These are phyloP conservation scores for Chymomyza costata DNA, from an alignment of 1,140 invertebrate species.

Conservation along the genomic window DNA sequence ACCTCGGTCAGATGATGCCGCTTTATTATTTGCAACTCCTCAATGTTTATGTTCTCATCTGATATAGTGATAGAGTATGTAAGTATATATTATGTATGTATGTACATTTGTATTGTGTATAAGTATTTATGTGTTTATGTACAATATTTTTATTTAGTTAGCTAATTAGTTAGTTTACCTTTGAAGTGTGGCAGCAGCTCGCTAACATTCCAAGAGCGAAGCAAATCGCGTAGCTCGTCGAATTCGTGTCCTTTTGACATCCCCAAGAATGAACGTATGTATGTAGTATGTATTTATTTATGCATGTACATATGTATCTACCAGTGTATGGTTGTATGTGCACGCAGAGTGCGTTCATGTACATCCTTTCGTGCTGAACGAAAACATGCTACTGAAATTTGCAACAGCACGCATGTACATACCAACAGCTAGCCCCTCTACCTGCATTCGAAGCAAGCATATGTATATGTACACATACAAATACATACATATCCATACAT, in stretches of 20 bases:
- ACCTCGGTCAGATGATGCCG: slow-evolving; percentile 50
- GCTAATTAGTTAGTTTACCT: slow-evolving; percentile 37
- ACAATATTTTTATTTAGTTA: no score
- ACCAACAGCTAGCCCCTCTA: no score
- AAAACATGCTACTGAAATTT: slow-evolving; percentile 61
- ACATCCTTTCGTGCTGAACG: slow-evolving; percentile 68
- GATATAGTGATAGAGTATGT: not conserved
- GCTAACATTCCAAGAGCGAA: slow-evolving; percentile 51
- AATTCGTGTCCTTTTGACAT: slow-evolving; percentile 42
- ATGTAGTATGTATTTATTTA: no score
- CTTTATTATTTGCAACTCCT: slow-evolving; percentile 64
- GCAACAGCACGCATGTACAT: slow-evolving; percentile 49
- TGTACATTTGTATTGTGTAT: not conserved
- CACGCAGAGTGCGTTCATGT: no score
- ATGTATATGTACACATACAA: slow-evolving; percentile 27
- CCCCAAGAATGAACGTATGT: no score
- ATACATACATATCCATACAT: not conserved
- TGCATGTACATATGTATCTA: slow-evolving; percentile 34
- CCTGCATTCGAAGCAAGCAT: slow-evolving; percentile 15
- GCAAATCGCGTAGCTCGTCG: slow-evolving; percentile 49
- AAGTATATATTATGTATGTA: not conserved
- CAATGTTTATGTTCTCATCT: slow-evolving; percentile 61
- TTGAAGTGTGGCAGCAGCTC: slow-evolving; percentile 57
- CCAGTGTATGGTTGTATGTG: no score
- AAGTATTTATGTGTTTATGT: no score